These are phyloP conservation scores for Morpho deidamia DNA, from an alignment of 2,888 invertebrate genomes.

Conservation along the genomic window DNA sequence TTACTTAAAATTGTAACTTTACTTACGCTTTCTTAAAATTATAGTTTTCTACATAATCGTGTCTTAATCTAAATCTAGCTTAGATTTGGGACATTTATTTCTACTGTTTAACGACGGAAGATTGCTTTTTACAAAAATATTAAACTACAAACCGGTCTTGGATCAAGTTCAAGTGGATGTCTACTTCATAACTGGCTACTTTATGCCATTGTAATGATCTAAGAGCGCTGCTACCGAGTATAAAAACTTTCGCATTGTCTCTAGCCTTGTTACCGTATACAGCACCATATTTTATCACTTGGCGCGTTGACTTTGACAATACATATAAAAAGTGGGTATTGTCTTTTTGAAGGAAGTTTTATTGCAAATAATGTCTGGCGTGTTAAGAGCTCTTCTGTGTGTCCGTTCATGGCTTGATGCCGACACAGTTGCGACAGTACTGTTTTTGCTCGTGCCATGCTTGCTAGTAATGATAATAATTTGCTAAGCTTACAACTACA, in stretches of 20 bases:
- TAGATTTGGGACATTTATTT: conserved; percentile 28
- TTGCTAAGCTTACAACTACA: neutral
- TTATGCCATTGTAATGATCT: conserved; percentile 74
- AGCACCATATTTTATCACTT: conserved; percentile 57
- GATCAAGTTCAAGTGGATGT: conserved; percentile 50
- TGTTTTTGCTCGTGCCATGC: conserved; percentile 4
- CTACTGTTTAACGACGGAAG: conserved; percentile 31
- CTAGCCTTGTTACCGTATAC: conserved; percentile 56
- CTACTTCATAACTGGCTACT: conserved; percentile 70
- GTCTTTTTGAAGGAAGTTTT: conserved; percentile 5
- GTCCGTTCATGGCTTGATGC: conserved; percentile 5
- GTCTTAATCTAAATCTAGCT: conserved; percentile 26
- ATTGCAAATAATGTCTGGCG: neutral
- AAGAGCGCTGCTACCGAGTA: conserved; percentile 56
- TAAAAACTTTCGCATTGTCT: conserved; percentile 70
- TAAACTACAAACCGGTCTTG: conserved; percentile 60
- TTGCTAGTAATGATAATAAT: conserved; percentile 3
- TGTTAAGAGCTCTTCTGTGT: conserved; percentile 1
- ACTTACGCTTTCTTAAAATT: conserved; percentile 12
- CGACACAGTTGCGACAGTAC: conserved; percentile 4
- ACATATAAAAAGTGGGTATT: conserved; percentile 6
- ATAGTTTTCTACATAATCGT: conserved; percentile 14
- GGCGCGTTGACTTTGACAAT: conserved; percentile 31
- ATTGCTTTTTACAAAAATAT: conserved; percentile 58
- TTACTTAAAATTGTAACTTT: conserved; percentile 8